phyloP scores from a whole-genome alignment of 2,888 invertebrate species.

The Eupithecia dodoneata region DNA sequence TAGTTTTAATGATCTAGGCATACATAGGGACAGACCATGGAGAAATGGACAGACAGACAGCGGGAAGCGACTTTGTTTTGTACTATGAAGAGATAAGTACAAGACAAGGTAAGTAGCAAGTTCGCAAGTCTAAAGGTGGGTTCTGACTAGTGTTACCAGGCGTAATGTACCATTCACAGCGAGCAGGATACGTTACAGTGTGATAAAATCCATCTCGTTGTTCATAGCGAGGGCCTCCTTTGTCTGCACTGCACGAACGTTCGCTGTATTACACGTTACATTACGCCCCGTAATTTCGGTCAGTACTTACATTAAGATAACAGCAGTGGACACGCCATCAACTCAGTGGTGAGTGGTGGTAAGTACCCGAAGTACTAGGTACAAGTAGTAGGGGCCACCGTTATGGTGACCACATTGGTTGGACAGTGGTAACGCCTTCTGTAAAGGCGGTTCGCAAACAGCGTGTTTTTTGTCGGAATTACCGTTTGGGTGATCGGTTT shows the following conservation, averaged over 20 bases:
- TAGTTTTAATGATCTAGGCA: too few species aligned
- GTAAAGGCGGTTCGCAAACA: constrained; percentile 56
- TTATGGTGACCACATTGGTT: constrained; percentile 59
- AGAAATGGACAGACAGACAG: too few species aligned
- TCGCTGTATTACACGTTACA: too few species aligned
- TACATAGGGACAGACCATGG: too few species aligned
- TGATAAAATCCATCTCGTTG: too few species aligned
- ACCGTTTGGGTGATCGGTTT: background rate
- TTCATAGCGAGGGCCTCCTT: too few species aligned
- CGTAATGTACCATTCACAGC: too few species aligned
- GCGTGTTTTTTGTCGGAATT: constrained; percentile 7
- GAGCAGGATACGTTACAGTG: too few species aligned
- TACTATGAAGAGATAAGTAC: background rate
- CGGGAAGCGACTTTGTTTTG: too few species aligned
- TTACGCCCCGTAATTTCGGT: too few species aligned
- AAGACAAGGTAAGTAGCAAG: background rate
- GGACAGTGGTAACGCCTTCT: constrained; percentile 54
- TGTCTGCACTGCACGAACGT: too few species aligned
- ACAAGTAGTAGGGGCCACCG: constrained; percentile 53
- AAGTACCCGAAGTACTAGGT: constrained; percentile 38
- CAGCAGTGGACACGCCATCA: background rate
- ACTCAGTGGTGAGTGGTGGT: background rate
- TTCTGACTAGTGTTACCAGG: too few species aligned
- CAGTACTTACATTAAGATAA: background rate
- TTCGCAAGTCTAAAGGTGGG: background rate